Evolutionary conservation across 2,113 vertebrate species (phyloP).

Genomic region (Eupsittula cactorum): DNA sequence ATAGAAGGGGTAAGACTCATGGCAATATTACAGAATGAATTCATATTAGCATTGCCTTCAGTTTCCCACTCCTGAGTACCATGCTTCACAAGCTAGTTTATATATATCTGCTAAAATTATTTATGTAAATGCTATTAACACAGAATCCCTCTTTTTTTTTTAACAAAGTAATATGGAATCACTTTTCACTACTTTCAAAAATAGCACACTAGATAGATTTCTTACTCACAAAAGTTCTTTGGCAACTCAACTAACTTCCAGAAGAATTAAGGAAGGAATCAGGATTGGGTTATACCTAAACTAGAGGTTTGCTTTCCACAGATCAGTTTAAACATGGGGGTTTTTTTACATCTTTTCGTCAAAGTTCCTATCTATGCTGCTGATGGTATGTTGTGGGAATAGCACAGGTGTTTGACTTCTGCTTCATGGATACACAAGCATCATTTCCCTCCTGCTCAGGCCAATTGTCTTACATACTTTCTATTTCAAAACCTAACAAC

Average conservation of each 20-base stretch:
- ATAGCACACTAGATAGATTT: background rate
- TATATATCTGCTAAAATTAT: background rate
- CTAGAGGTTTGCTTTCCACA: background rate
- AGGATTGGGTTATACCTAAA: background rate
- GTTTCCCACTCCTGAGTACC: background rate
- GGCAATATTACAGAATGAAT: background rate
- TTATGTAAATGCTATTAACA: background rate
- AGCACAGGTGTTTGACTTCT: background rate
- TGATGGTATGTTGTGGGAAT: background rate
- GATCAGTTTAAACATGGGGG: background rate
- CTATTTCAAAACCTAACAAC: background rate
- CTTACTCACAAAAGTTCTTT: background rate
- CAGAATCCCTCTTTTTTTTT: accelerated
- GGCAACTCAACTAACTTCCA: background rate
- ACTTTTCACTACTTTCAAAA: background rate
- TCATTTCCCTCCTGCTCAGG: background rate
- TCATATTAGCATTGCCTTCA: background rate
- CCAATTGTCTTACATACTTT: background rate
- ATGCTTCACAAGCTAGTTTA: background rate
- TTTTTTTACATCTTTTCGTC: background rate
- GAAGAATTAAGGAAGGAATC: background rate
- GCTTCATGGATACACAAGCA: background rate
- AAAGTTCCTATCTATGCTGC: background rate
- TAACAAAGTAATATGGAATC: background rate
- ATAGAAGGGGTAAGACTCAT: background rate